Evolutionary conservation across 92 coral and sea anemone genomes (phyloP), one percentile per base, ranked within the genome.

Genomic region (Meandrina meandrites): DNA sequence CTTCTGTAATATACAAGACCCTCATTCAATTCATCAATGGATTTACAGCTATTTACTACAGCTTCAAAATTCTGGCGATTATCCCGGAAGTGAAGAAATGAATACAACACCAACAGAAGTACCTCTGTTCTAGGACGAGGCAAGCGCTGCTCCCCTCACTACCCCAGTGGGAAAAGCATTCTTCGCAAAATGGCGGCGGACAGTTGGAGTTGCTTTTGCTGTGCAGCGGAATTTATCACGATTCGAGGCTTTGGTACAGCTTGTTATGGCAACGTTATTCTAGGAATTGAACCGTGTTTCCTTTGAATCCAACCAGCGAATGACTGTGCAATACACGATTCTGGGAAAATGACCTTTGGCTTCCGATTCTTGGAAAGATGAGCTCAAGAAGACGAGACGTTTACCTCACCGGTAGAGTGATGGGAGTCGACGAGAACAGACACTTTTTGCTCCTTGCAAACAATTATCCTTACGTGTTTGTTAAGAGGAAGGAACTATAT

Each of bases 331-430:
- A 4, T 51, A 5, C 74, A 19, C 1, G 50, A 48, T 82, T 82
- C 86, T 31, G 30, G 13, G 86, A 82, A 82, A 50, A 2, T 69
- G 48, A 42, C 42, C 36, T 82, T 14, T 68, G 78, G 48, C 64
- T 12, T 69, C 1, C 47, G 45, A 69, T 82, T 82, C 86, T 45
- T 35, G 78, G 86, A 82, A 82, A 82, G 86, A 48, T 28, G 77
- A 5, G 15, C 18, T 48, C 21, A 17, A 30, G 11, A 18, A 16
- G 28, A 67, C n/a, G 42, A 21, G 3, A 28, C 5, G 6, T 21
- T 30, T 6, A 54, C 79, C 47, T 18, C n/a, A 53, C 79, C 34
- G 53, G 79, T 53, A 47, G 51, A 22, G 79, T 30, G 79, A 72
- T 42, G 53, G 34, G 64, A 3, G 18, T 1, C 5, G 8, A 1